Base-by-base conservation (phyloP, 2,113 vertebrate species). In the Tringa solitaria region DNA sequence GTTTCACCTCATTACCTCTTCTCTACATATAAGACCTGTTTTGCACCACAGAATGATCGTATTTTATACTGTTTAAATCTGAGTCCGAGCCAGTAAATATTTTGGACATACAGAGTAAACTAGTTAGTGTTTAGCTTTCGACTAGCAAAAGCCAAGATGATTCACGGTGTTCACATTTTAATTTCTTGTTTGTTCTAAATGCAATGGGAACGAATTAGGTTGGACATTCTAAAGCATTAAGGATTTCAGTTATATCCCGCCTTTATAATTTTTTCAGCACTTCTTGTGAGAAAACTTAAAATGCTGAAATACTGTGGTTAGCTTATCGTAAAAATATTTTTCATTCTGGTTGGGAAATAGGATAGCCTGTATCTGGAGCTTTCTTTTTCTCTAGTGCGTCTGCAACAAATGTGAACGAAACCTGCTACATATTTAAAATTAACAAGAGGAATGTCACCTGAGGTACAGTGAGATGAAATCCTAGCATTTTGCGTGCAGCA, bases 1-100 rank as follows among this genome's bases (percentile, higher is more conserved):
- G 64, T 90, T 97, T 95, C 70, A 78, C 56, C 70, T 89, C 45
- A 7, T 92, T 93, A 46, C 89, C 72, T 59, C 94, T 92, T 94
- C 48, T 89, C 57, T 65, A 57, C 32, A 41, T 57, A 7, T 35
- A 75, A 73, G 84, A 75, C 69, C 57, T 68, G 64, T 60, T 96
- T 45, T 92, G 78, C 41, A 13, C 83, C 74, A 10, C 53, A 64
- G 73, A 80, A n/a, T 57, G 78, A 83, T 73, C 21, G 17, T 87
- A 77, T 89, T 95, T 83, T 76, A 68, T 43, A 30, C 59, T 21
- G 65, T 59, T 89, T 69, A 83, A 88, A 69, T 65, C 78, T 22
- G 68, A 90, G 48, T 81, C 61, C 32, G 80, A 92, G 65, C 84
- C 76, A 76, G 90, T 92, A 96, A 96, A 84, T 85, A 82, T 89